A percentile compares a stretch with the other conserved stretches of the same genome.
phyloP scores from a whole-genome alignment of 2,888 invertebrate species.

The Rotaria magnacalcarata region DNA sequence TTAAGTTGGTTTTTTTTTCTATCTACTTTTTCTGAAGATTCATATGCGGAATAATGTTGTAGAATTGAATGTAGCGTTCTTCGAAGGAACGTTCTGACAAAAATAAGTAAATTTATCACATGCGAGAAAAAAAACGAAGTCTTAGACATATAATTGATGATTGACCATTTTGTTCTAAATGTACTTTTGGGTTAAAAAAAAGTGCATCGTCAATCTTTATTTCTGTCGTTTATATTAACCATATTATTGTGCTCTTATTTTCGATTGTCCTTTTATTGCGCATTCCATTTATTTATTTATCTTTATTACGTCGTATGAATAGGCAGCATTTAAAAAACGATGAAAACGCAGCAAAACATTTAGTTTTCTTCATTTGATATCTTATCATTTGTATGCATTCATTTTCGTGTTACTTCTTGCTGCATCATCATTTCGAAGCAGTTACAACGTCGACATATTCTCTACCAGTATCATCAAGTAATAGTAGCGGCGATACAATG shows the following conservation, averaged over 20 bases:
- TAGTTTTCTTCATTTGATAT: not conserved
- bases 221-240: not conserved
- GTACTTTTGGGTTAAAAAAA: no score
- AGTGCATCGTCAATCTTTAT: no score
- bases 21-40: no score
- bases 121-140: no score
- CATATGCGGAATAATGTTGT: no score
- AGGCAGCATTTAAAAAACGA: not conserved
- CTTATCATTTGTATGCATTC: slow-evolving; percentile 13
- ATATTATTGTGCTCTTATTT: not conserved
- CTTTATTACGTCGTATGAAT: not conserved
- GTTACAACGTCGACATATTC: not conserved
- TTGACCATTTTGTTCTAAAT: no score
- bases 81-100: no score
- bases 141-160: no score
- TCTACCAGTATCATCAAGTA: not conserved
- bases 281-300: no score
- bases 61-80: no score
- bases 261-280: not conserved
- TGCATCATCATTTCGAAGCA: slow-evolving; percentile 18
- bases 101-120: no score
- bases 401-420: not conserved
- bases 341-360: not conserved
- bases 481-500: not conserved
- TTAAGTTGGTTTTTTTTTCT: no score